These are phyloP conservation scores for Drosophila neonasuta DNA, from an alignment of 2,888 invertebrate genomes.

Conservation along the genomic window DNA sequence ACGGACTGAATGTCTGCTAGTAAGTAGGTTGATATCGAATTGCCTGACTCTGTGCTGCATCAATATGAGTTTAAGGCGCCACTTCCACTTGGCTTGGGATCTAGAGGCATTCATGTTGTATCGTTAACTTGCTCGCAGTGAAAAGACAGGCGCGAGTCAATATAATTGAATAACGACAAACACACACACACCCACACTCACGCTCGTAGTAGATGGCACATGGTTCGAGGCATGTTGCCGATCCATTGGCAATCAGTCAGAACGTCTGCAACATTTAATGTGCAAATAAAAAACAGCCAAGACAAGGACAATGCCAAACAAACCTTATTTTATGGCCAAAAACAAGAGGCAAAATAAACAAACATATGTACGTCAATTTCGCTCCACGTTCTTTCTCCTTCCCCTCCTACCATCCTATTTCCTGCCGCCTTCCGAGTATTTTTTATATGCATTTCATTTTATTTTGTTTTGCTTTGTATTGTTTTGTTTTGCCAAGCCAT, in stretches of 20 bases:
- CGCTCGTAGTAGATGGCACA: conserved; percentile 1
- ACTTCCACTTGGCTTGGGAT: conserved; percentile 17
- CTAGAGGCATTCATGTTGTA: conserved; percentile 33
- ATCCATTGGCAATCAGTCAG: conserved; percentile 68
- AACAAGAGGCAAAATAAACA: conserved; percentile 53
- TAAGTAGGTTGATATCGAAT: conserved; percentile 41
- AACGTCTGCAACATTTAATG: conserved; percentile 71
- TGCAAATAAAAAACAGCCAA: conserved; percentile 71
- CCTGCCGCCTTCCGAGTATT: conserved; percentile 28
- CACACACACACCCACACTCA: conserved; percentile 28
- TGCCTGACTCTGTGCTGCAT: conserved; percentile 43
- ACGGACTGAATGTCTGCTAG: conserved; percentile 29
- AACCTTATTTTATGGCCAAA: conserved; percentile 70
- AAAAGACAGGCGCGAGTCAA: conserved; percentile 71
- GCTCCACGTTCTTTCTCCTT: conserved; percentile 6
- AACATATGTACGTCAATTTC: conserved; percentile 45
- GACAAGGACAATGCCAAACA: conserved; percentile 71
- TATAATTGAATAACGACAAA: conserved; percentile 70
- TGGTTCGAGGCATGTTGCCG: conserved; percentile 35
- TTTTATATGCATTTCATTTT: conserved; percentile 59
- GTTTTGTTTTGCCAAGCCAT: conserved; percentile 38
- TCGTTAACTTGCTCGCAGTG: conserved; percentile 63
- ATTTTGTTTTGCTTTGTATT: conserved; percentile 32
- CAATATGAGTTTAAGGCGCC: conserved; percentile 26
- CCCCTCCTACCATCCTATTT: neutral